Conservation (phyloP, 2,113 vertebrate species). For the Scartelaos histophorus region DNA sequence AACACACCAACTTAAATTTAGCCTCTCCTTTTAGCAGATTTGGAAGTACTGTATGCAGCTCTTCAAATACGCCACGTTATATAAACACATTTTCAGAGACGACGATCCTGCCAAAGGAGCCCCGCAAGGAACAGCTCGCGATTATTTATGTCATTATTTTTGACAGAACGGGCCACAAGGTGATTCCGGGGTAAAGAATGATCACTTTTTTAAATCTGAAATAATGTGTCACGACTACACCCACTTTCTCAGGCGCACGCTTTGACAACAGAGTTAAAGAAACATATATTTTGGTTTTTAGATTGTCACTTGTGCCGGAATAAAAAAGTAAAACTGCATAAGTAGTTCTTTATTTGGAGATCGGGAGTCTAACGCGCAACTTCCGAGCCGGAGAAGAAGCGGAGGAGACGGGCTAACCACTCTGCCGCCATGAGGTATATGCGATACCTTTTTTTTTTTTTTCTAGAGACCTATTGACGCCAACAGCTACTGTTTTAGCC, state of each 20-base stretch:
- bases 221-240: neutral
- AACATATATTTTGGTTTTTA: neutral
- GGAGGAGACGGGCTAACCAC: neutral
- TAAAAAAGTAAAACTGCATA: neutral
- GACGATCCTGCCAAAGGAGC: constrained; percentile 24
- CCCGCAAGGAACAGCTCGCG: neutral
- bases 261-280: neutral
- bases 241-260: neutral
- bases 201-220: neutral
- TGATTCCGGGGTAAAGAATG: neutral
- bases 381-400: too few species aligned
- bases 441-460: too few species aligned
- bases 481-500: too few species aligned
- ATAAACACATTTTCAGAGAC: constrained; percentile 14
- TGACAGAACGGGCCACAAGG: constrained; percentile 3
- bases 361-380: too few species aligned
- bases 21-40: constrained; percentile 37
- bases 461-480: too few species aligned
- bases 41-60: neutral
- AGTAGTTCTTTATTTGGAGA: neutral
- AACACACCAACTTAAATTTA: constrained; percentile 59
- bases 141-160: constrained; percentile 1
- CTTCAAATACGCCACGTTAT: constrained; percentile 42
- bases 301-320: neutral
- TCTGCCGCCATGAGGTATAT: too few species aligned